Percentiles rank a stretch among this genome's conserved stretches.
Evolutionary conservation across 1,140 invertebrate species (phyloP).

Genomic region (Pseudomyrmex sp.): DNA sequence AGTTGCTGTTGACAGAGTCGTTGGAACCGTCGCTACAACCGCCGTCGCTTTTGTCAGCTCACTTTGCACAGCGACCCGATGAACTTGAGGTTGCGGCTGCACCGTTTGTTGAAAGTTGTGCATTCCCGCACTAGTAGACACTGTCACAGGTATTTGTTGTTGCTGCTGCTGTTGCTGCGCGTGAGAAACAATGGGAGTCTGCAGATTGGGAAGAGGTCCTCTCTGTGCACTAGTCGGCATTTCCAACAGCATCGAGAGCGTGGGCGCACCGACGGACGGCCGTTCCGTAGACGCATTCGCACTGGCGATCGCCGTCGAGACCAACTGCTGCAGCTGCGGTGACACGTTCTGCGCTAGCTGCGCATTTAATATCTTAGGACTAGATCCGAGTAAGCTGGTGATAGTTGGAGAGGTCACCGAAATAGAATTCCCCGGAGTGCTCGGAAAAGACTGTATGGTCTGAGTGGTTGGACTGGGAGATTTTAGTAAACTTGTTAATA

Average conservation of each 20-base stretch:
- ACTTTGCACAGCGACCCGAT: slow-evolving; percentile 57
- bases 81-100: slow-evolving; percentile 54
- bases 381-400: slow-evolving; percentile 86
- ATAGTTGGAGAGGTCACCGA: slow-evolving; percentile 86
- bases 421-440: slow-evolving; percentile 78
- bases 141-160: slow-evolving; percentile 41
- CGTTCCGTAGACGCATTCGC: slow-evolving; percentile 81
- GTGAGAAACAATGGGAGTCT: not conserved
- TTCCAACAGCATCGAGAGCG: slow-evolving; percentile 89
- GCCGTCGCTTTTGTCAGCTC: slow-evolving; percentile 17
- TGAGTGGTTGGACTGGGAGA: slow-evolving; percentile 87
- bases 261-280: slow-evolving; percentile 88
- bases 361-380: slow-evolving; percentile 80
- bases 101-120: slow-evolving; percentile 35
- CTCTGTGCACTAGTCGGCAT: slow-evolving; percentile 79
- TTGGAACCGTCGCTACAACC: not conserved
- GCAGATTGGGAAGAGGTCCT: slow-evolving; percentile 74
- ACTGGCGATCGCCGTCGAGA: slow-evolving; percentile 78
- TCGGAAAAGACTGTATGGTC: slow-evolving; percentile 79
- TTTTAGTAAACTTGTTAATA: slow-evolving; percentile 93
- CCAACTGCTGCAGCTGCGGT: slow-evolving; percentile 83
- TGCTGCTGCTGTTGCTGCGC: not conserved
- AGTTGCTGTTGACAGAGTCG: slow-evolving; percentile 17
- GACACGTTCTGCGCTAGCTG: slow-evolving; percentile 77
- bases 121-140: not conserved